Percentiles rank a stretch among this genome's conserved stretches.
Conservation (phyloP, 2,113 vertebrate genomes). For the Megaptera novaeangliae region DNA sequence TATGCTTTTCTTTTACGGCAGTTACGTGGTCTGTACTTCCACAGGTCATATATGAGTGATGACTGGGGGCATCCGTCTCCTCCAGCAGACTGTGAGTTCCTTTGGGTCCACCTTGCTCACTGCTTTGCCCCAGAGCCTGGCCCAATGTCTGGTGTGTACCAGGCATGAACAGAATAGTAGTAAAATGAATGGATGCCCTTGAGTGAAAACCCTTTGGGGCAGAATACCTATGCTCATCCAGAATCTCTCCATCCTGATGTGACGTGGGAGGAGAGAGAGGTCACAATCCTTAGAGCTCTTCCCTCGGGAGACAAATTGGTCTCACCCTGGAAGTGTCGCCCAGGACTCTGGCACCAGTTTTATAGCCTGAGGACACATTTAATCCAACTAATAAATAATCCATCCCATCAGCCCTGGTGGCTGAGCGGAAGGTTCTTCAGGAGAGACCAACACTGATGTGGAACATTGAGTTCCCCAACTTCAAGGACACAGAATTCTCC, state of each 20-base stretch:
- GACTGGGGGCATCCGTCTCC: background rate
- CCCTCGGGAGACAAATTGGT: background rate
- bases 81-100: background rate
- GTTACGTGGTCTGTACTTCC: background rate
- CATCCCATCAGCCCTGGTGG: background rate
- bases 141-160: background rate
- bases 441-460: background rate
- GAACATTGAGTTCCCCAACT: constrained; percentile 3
- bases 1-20: background rate
- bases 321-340: background rate
- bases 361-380: background rate
- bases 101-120: background rate
- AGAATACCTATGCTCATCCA: background rate
- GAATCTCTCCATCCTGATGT: background rate
- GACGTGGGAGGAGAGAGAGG: background rate
- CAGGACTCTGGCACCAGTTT: background rate
- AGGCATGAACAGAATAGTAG: background rate
- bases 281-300: background rate
- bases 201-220: background rate
- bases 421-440: background rate
- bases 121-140: background rate
- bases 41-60: background rate
- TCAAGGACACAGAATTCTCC: background rate
- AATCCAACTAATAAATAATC: background rate
- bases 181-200: background rate